A percentile compares a stretch with the other conserved stretches of the same genome.
Evolutionary conservation across 2,888 invertebrate genomes (phyloP).

Genomic region (Tipula vernalis): DNA sequence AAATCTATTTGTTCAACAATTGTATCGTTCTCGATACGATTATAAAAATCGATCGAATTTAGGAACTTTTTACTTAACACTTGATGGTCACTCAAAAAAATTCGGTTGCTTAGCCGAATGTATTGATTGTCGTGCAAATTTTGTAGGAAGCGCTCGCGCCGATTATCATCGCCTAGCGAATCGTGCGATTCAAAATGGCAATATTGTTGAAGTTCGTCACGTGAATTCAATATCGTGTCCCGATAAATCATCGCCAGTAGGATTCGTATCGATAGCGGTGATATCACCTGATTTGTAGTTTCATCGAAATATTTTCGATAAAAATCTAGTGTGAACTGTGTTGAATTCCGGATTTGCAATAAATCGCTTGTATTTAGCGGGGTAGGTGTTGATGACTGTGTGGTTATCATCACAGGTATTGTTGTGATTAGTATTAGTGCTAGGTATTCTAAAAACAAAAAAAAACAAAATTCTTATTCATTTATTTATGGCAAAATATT

Average conservation of each 20-base stretch:
- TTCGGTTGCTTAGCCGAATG: neutral
- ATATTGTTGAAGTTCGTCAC: neutral
- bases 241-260: neutral
- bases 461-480: neutral
- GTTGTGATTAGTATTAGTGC: neutral
- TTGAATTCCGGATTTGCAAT: neutral
- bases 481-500: neutral
- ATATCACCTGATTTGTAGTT: neutral
- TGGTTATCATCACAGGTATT: neutral
- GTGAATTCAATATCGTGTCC: neutral
- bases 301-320: neutral
- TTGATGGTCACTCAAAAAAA: neutral
- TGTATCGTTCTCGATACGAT: neutral
- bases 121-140: neutral
- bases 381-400: neutral
- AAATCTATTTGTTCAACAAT: neutral
- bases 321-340: neutral
- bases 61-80: neutral
- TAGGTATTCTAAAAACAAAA: neutral
- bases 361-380: neutral
- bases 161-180: neutral
- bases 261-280: slow-evolving; percentile 5
- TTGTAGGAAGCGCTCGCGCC: neutral
- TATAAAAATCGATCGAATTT: neutral
- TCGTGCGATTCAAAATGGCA: neutral